Evolutionary conservation across 2,797 vertebrate genomes (phyloP).

Genomic region (Mionectes olivaceus): DNA sequence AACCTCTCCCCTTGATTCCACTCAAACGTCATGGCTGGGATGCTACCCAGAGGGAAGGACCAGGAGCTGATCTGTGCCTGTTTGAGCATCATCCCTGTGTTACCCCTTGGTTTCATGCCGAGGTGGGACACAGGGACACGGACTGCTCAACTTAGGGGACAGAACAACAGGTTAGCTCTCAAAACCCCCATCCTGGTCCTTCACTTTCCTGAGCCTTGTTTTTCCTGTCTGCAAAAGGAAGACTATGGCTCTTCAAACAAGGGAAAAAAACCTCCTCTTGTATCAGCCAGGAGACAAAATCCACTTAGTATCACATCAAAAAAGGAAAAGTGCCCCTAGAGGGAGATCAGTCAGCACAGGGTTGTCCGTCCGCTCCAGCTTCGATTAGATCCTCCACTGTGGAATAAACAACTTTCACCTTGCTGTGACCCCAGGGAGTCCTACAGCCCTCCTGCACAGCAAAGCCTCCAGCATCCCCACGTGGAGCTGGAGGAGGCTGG

Average conservation of each 20-base stretch:
- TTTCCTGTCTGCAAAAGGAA: not conserved
- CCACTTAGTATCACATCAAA: not conserved
- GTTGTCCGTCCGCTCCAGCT: not conserved
- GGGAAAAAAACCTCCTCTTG: fast-evolving
- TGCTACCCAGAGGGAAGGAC: not conserved
- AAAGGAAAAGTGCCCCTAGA: conserved; percentile 40
- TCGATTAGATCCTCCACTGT: not conserved
- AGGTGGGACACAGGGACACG: fast-evolving
- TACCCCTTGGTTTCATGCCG: not conserved
- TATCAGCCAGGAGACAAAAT: conserved; percentile 5
- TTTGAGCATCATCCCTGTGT: not conserved
- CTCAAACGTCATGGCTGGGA: not conserved
- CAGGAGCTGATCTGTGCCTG: not conserved
- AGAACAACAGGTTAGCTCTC: not conserved
- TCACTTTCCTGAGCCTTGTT: not conserved
- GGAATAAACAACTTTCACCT: conserved; percentile 62
- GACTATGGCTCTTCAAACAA: not conserved
- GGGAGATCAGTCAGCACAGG: not conserved
- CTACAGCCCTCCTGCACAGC: not conserved
- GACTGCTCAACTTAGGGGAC: not conserved
- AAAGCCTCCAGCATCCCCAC: not conserved
- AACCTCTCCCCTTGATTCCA: not conserved
- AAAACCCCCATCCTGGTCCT: not conserved
- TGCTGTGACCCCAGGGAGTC: conserved; percentile 32
- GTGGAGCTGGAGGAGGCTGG: fast-evolving